Base-by-base conservation (phyloP, 2,888 invertebrate genomes). In the Patella depressa region DNA sequence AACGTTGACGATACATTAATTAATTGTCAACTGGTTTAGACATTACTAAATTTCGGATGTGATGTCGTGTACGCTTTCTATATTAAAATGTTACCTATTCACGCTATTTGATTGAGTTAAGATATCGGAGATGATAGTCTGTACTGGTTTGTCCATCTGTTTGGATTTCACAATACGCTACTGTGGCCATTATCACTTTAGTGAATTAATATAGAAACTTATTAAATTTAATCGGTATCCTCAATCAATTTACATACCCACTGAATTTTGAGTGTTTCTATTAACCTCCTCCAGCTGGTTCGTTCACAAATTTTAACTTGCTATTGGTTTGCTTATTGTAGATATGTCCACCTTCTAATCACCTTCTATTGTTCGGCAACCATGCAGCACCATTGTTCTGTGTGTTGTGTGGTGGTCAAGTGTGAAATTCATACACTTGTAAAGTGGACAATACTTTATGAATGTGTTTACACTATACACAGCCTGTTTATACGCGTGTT, bases 381-480 rank as follows among this genome's bases (percentile, higher is more conserved):
- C 65, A 19, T 65, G 65, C 65, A 24, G 11, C 24, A 24, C 7
- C 65, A 65, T 65, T 65, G 65, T 65, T 65, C 65, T 3, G 19
- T 65, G 11, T 65, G 24, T 65, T 65, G 19, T 19, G 19, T 65
- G 65, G 65, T 65, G 65, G 65, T 65, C 65, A 65, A 65, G 65
- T 65, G 65, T 65, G 65, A 65, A 65, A 65, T 65, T 65, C 65
- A 65, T 65, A 24, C 65, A 65, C 65, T 65, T 65, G 65, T 65
- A 15, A 24, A 65, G 65, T 65, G 65, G 24, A 65, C 65, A 65
- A 65, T 65, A 65, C 65, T 24, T 19, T 65, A 24, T 19, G 11
- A 24, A 65, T 65, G 24, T 65, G 65, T 65, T 65, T 19, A 65
- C 65, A 19, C 19, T 15, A 11, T 65, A 65, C 11, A 65, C 24